Conservation (phyloP, 2,797 vertebrate species). For the Pygocentrus nattereri region DNA sequence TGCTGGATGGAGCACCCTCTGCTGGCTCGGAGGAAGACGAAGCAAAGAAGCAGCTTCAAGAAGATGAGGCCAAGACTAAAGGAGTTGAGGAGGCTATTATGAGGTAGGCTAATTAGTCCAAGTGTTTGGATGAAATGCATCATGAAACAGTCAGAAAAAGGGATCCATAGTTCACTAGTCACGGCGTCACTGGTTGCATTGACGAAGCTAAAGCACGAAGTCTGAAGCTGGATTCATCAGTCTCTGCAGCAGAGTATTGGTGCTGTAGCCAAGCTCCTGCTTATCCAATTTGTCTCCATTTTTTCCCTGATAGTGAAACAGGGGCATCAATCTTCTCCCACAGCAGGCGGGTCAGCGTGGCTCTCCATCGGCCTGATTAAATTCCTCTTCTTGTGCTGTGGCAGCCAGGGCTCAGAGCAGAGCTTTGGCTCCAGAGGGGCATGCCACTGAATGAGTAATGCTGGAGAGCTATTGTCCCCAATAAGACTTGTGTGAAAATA, state of each 20-base stretch:
- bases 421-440: constrained; percentile 39
- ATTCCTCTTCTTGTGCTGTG: constrained; percentile 42
- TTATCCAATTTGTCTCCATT: constrained; percentile 34
- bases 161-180: neutral
- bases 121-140: neutral
- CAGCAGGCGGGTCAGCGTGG: constrained; percentile 33
- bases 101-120: constrained; percentile 82
- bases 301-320: constrained; percentile 48
- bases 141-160: too few relatives aligned
- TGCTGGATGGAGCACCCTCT: constrained; percentile 88
- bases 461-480: constrained; percentile 19
- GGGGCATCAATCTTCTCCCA: constrained; percentile 46
- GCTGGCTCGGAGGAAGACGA: constrained; percentile 84
- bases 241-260: constrained; percentile 20
- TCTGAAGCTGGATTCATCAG: constrained; percentile 16
- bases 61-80: constrained; percentile 86
- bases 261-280: constrained; percentile 4
- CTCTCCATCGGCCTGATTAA: constrained; percentile 52
- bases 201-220: neutral
- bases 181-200: neutral
- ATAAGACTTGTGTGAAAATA: constrained; percentile 24
- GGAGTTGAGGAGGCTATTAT: constrained; percentile 86
- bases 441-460: constrained; percentile 43
- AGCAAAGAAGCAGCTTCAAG: constrained; percentile 85
- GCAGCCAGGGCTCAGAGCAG: constrained; percentile 32